Conservation (phyloP, 2,113 vertebrate species). For the Cyphomyrus discorhynchus region DNA sequence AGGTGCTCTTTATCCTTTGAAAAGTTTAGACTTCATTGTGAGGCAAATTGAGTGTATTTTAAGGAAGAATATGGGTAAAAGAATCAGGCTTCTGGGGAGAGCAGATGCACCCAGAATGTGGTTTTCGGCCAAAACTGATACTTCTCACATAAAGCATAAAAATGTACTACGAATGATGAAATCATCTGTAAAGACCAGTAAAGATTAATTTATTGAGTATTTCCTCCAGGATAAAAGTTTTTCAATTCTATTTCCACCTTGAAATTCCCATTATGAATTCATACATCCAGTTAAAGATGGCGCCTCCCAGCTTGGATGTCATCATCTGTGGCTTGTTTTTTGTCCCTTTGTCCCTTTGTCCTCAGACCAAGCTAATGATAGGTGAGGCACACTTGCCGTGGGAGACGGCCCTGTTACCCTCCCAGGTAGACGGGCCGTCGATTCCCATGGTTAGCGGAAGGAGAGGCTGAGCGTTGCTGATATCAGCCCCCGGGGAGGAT, state of each 20-base stretch:
- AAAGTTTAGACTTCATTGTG: neutral
- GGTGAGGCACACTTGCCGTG: neutral
- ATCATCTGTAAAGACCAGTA: neutral
- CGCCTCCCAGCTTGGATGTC: neutral
- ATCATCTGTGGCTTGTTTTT: neutral
- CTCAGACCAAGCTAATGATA: neutral
- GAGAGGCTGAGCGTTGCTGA: neutral
- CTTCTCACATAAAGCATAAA: neutral
- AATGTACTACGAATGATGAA: neutral
- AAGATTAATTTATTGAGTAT: neutral
- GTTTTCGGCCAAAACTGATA: neutral
- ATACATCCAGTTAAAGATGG: neutral
- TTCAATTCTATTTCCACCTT: neutral
- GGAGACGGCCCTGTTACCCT: neutral
- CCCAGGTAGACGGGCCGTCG: neutral
- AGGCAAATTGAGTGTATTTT: neutral
- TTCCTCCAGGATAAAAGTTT: neutral
- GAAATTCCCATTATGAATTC: neutral
- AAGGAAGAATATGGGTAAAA: neutral
- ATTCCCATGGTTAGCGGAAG: neutral
- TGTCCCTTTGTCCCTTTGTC: conserved; percentile 12
- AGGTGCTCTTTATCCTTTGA: neutral
- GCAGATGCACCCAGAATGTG: neutral
- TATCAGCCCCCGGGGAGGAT: neutral
- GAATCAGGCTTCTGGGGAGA: neutral